Conservation (phyloP, 2,888 invertebrate genomes). For the Phyllotreta cruciferae region DNA sequence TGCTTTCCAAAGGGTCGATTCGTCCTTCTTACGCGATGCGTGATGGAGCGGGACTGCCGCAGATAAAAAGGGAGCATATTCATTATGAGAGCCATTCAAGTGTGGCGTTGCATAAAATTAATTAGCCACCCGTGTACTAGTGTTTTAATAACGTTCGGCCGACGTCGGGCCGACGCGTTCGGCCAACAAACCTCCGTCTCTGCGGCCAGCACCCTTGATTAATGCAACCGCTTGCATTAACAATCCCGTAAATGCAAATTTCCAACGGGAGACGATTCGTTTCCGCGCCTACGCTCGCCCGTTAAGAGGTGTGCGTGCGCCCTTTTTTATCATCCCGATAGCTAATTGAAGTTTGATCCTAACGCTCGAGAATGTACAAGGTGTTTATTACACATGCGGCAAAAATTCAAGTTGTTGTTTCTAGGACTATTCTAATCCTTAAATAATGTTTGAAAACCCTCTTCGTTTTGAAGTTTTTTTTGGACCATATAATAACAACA, state of each 20-base stretch:
- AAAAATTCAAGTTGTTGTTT: too few species aligned
- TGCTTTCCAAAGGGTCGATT: neutral
- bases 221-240: constrained; percentile 61
- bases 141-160: constrained; percentile 58
- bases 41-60: neutral
- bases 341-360: too few species aligned
- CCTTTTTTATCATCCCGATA: constrained; percentile 42
- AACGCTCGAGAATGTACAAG: too few species aligned
- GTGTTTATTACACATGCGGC: too few species aligned
- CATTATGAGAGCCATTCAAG: constrained; percentile 60
- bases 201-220: constrained; percentile 59
- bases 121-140: constrained; percentile 59
- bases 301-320: constrained; percentile 52
- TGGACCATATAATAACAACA: too few species aligned
- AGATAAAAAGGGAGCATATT: constrained; percentile 51
- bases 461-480: too few species aligned
- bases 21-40: neutral
- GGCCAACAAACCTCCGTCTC: constrained; percentile 54
- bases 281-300: constrained; percentile 14
- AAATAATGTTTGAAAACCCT: too few species aligned
- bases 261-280: constrained; percentile 35
- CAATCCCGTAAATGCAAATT: constrained; percentile 60
- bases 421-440: too few species aligned
- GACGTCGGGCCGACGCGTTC: constrained; percentile 28
- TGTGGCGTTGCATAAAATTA: constrained; percentile 62